phyloP scores from a whole-genome alignment of 2,888 invertebrate genomes.

The Apodemia duryi region DNA sequence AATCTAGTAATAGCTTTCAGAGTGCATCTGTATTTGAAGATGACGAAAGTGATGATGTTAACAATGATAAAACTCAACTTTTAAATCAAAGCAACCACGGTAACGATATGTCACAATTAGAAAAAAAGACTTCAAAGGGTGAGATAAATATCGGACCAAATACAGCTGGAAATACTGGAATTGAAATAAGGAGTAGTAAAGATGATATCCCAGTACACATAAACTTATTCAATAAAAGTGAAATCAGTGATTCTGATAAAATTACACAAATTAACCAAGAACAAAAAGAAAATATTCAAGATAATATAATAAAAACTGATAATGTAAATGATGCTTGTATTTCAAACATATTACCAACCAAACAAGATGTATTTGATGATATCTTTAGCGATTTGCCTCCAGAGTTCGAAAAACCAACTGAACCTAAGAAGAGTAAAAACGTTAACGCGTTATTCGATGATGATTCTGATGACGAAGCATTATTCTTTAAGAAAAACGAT shows the following conservation, averaged over 20 bases:
- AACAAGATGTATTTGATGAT: conserved; percentile 32
- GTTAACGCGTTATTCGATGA: conserved; percentile 69
- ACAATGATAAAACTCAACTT: conserved; percentile 23
- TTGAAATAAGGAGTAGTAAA: conserved; percentile 18
- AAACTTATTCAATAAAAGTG: neutral
- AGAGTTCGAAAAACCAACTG: conserved; percentile 59
- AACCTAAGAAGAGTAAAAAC: conserved; percentile 63
- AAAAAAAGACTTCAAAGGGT: conserved; percentile 13
- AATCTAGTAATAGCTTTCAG: conserved; percentile 20
- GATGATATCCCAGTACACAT: conserved; percentile 1
- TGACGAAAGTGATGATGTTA: conserved; percentile 38
- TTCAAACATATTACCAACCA: neutral
- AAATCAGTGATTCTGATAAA: conserved; percentile 15
- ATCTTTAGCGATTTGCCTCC: conserved; percentile 58
- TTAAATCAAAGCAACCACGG: neutral
- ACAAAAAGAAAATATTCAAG: neutral
- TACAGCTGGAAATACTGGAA: conserved; percentile 17
- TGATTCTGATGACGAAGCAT: conserved; percentile 67
- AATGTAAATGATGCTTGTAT: neutral
- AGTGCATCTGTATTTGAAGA: conserved; percentile 46
- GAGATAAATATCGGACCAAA: conserved; percentile 19
- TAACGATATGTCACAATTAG: neutral
- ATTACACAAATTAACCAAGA: neutral
- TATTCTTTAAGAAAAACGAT: conserved; percentile 66
- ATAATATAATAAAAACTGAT: neutral